phyloP scores from a whole-genome alignment of 2,113 vertebrate species.

The Hippotragus niger region DNA sequence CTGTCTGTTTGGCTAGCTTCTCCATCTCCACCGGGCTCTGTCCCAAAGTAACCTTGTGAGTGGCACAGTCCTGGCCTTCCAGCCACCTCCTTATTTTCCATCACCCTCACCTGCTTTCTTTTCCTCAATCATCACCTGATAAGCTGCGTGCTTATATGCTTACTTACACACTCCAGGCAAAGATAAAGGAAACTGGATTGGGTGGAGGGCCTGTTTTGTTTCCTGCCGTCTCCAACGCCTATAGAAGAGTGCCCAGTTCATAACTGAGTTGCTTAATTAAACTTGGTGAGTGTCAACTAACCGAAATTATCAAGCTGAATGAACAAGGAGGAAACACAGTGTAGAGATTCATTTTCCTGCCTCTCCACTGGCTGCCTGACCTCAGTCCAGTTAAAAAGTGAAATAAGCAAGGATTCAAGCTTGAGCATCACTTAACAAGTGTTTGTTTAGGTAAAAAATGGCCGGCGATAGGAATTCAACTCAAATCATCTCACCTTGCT shows the following conservation, averaged over 20 bases:
- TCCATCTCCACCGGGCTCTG: accelerated
- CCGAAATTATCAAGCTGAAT: not conserved
- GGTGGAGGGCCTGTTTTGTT: not conserved
- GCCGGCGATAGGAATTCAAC: not conserved
- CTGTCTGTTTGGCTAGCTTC: not conserved
- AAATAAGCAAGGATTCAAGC: not conserved
- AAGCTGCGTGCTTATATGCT: accelerated
- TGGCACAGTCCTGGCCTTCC: accelerated
- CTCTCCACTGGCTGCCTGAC: not conserved
- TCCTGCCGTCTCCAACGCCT: accelerated
- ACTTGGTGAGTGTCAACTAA: not conserved
- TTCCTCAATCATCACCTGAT: not conserved
- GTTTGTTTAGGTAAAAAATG: not conserved
- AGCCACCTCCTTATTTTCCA: not conserved
- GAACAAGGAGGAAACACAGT: not conserved
- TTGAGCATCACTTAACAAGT: not conserved
- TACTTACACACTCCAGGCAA: not conserved
- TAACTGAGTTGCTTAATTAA: not conserved
- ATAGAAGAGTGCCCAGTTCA: accelerated
- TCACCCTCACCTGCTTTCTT: not conserved
- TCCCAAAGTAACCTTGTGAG: accelerated
- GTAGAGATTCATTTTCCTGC: accelerated
- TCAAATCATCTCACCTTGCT: not conserved
- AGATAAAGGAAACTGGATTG: not conserved
- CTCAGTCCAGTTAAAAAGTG: not conserved